A percentile compares a stretch with the other conserved stretches of the same genome.
Evolutionary conservation across 1,140 invertebrate species (phyloP).

Genomic region (Macrobrachium rosenbergii): DNA sequence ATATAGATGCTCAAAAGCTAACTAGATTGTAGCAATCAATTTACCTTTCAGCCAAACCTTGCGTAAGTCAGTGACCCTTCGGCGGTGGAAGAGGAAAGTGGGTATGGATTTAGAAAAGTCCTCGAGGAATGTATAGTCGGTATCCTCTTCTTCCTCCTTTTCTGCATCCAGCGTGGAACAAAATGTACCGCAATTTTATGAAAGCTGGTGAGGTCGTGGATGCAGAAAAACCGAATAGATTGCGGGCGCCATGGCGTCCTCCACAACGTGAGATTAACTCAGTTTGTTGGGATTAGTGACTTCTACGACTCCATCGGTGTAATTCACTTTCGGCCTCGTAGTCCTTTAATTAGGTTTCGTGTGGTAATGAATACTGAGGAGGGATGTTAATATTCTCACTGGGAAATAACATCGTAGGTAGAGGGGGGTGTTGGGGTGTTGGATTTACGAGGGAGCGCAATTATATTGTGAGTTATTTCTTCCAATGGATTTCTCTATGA

Average conservation of each 20-base stretch:
- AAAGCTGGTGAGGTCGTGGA: too few relatives aligned
- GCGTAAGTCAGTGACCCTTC: conserved; percentile 1
- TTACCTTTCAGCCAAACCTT: background rate
- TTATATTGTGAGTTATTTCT: too few relatives aligned
- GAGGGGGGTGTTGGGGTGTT: too few relatives aligned
- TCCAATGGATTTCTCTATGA: too few relatives aligned
- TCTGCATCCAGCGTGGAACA: background rate
- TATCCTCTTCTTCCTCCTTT: background rate
- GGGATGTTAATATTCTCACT: conserved; percentile 24
- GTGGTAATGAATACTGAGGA: conserved; percentile 44
- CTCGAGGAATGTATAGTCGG: too few relatives aligned
- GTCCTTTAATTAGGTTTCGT: conserved; percentile 22
- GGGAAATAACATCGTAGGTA: conserved; percentile 1
- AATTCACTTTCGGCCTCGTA: conserved; percentile 2
- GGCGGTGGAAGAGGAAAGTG: too few relatives aligned
- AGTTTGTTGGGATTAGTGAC: background rate
- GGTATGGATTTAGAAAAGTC: too few relatives aligned
- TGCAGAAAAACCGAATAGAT: too few relatives aligned
- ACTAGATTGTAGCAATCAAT: conserved; percentile 16
- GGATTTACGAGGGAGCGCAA: too few relatives aligned
- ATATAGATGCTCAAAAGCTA: conserved; percentile 10
- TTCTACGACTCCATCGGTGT: conserved; percentile 8
- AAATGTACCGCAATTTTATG: too few relatives aligned
- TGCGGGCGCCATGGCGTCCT: too few relatives aligned
- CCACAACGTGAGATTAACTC: too few relatives aligned